These are phyloP conservation scores for Vulpes vulpes DNA, from an alignment of 2,113 vertebrate genomes.

Conservation along the genomic window DNA sequence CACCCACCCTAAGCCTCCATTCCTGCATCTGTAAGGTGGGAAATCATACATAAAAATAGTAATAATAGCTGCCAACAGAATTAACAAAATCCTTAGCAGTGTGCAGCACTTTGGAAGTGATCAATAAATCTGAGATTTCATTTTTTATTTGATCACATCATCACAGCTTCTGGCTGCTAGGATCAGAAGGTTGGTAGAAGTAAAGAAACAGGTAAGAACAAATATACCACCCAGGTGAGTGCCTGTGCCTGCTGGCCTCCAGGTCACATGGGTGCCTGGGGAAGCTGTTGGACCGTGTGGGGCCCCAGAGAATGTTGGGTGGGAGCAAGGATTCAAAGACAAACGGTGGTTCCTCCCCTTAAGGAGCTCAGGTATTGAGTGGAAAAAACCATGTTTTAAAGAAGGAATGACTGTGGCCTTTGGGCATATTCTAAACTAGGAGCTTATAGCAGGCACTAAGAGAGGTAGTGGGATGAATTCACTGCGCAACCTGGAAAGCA, in stretches of 20 bases:
- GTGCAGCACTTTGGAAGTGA: background rate
- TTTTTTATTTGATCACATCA: background rate
- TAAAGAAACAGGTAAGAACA: too few species aligned
- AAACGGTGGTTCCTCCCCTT: background rate
- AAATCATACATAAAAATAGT: rapidly evolving
- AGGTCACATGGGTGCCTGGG: background rate
- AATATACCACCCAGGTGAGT: background rate
- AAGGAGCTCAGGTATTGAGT: background rate
- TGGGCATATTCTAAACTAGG: background rate
- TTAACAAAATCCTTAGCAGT: background rate
- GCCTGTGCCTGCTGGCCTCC: background rate
- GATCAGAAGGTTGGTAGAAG: background rate
- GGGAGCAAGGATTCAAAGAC: background rate
- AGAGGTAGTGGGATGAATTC: background rate
- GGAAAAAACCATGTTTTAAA: background rate
- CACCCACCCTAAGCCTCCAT: background rate
- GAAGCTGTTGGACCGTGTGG: too few species aligned
- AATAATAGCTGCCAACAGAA: too few species aligned
- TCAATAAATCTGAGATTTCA: background rate
- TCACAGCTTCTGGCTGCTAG: background rate
- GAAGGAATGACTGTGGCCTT: background rate
- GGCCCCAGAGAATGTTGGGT: background rate
- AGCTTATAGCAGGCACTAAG: background rate
- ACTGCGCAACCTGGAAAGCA: background rate
- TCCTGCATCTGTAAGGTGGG: background rate